Conservation (phyloP, 37 sponge, comb jelly and placozoan genomes). For the Chondrosia reniformis region DNA sequence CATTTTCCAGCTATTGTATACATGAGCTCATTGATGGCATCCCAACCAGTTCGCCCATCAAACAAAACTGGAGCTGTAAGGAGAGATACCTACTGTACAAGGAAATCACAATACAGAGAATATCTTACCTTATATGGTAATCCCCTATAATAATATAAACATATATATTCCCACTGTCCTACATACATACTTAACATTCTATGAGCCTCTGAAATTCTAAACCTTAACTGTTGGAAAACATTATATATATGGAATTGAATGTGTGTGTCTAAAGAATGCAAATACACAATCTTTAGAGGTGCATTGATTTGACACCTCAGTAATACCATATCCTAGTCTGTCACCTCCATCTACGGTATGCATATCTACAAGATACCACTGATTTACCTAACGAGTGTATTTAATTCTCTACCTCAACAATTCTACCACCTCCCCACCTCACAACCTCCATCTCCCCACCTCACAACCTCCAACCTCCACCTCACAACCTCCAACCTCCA, state of each 20-base stretch:
- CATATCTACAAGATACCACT: neutral
- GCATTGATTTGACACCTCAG: no score
- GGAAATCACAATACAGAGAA: no score
- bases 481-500: neutral
- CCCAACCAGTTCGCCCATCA: conserved; percentile 70
- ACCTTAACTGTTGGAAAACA: no score
- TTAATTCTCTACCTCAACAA: neutral
- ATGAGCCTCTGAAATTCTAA: no score
- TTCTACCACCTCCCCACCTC: neutral
- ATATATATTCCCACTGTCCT: no score
- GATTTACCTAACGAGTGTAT: neutral
- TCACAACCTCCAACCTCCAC: neutral
- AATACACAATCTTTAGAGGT: no score
- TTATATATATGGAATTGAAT: no score
- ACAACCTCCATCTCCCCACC: neutral
- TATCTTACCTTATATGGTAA: no score
- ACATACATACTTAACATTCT: no score
- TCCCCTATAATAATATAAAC: no score
- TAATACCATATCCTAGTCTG: neutral
- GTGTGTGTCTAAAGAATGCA: no score
- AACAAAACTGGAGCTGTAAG: neutral
- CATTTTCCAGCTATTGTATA: conserved; percentile 71
- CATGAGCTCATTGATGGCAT: conserved; percentile 55
- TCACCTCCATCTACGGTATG: neutral
- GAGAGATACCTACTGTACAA: no score